Percentiles rank a stretch among this genome's conserved stretches.
These are phyloP conservation scores for Polyergus mexicanus DNA, from an alignment of 1,140 invertebrate genomes.

Conservation along the genomic window DNA sequence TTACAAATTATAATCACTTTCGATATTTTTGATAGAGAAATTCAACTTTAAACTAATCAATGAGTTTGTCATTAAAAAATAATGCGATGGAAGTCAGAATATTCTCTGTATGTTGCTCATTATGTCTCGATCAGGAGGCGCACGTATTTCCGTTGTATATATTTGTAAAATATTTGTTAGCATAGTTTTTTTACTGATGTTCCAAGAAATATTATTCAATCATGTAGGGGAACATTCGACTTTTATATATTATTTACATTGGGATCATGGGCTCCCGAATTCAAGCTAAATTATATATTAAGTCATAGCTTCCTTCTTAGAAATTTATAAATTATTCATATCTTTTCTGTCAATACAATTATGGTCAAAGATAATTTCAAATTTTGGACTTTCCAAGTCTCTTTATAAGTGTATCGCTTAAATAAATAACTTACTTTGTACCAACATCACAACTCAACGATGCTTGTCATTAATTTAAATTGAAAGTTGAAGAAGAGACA, in stretches of 20 bases:
- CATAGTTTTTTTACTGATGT: neutral
- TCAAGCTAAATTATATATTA: neutral
- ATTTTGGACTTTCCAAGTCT: neutral
- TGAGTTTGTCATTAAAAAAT: constrained; percentile 21
- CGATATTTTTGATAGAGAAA: neutral
- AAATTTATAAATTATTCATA: constrained; percentile 15
- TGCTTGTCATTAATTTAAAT: constrained; percentile 8
- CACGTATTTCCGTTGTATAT: neutral
- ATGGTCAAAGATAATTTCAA: neutral
- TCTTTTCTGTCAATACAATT: neutral
- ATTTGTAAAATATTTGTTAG: constrained; percentile 40
- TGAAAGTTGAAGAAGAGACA: neutral
- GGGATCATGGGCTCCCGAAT: neutral
- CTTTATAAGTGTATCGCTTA: constrained; percentile 2
- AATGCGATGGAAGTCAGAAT: neutral
- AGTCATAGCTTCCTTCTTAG: neutral
- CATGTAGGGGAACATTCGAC: neutral
- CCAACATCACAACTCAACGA: neutral
- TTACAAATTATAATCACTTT: constrained; percentile 3
- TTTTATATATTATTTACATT: constrained; percentile 32
- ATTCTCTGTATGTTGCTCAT: neutral
- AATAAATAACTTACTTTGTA: constrained; percentile 15
- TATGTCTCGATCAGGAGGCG: neutral
- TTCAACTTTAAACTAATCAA: neutral
- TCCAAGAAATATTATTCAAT: constrained; percentile 26